These are phyloP conservation scores for Sinonovacula constricta DNA, from an alignment of 1,140 invertebrate species.

Conservation along the genomic window DNA sequence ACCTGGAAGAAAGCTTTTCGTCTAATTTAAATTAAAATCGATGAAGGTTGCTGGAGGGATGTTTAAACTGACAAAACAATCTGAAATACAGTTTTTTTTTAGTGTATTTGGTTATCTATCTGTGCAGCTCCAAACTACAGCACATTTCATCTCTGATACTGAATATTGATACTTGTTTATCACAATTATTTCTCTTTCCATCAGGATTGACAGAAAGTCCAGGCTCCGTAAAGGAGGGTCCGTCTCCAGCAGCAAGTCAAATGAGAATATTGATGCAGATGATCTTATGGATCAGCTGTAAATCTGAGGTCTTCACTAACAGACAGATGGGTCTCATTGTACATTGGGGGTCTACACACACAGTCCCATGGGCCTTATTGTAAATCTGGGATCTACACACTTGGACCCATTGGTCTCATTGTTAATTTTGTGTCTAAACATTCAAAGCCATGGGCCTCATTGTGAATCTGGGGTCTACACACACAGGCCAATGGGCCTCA, in stretches of 20 bases:
- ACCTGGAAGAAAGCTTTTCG: neutral
- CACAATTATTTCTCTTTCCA: no score
- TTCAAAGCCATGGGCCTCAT: no score
- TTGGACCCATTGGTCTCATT: no score
- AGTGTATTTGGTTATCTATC: neutral
- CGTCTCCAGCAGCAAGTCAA: slow-evolving; percentile 18
- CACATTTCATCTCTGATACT: neutral
- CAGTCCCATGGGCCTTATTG: no score
- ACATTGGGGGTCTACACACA: no score
- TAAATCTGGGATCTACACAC: no score
- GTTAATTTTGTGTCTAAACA: no score
- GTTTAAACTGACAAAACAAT: neutral
- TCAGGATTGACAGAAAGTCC: slow-evolving; percentile 27
- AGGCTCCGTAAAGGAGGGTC: slow-evolving; percentile 34
- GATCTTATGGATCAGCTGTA: slow-evolving; percentile 24
- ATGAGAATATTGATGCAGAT: slow-evolving; percentile 29
- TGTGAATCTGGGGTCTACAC: no score
- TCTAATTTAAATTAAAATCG: neutral
- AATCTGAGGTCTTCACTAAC: no score
- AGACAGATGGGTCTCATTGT: no score
- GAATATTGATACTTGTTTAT: neutral
- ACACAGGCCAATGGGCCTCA: no score
- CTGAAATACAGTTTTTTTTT: neutral
- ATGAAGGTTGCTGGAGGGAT: neutral
- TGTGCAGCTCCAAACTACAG: neutral